These are phyloP conservation scores for Agelas oroides DNA, from an alignment of 37 sponge, comb jelly and placozoan species.

Conservation along the genomic window DNA sequence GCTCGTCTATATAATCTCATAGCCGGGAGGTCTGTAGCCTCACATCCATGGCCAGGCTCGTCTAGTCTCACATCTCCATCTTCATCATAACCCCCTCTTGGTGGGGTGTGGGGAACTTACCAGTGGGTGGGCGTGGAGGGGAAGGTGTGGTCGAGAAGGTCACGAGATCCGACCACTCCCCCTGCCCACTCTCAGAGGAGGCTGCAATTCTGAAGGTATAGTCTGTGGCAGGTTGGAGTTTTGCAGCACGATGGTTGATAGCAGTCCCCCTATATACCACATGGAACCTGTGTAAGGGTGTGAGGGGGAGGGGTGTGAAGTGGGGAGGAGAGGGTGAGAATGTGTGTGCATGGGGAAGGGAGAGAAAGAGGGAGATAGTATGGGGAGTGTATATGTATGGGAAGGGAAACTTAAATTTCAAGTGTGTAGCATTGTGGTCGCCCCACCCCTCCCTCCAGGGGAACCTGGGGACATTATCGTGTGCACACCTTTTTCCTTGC, in stretches of 20 bases:
- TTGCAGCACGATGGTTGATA: constrained; percentile 30
- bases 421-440: no score
- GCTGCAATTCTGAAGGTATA: constrained; percentile 69
- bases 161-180: constrained; percentile 58
- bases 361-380: background rate
- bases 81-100: no score
- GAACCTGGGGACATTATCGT: no score
- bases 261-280: constrained; percentile 53
- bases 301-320: background rate
- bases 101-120: no score
- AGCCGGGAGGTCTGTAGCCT: no score
- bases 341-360: constrained; percentile 2
- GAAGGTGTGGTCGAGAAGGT: constrained; percentile 58
- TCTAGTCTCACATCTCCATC: no score
- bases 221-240: constrained; percentile 45
- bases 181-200: constrained; percentile 60
- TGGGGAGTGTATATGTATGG: background rate
- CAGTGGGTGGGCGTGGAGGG: constrained; percentile 56
- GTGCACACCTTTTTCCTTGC: constrained; percentile 12
- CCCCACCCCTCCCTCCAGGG: no score
- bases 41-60: no score
- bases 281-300: constrained; percentile 38
- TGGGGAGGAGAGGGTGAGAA: background rate
- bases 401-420: background rate
- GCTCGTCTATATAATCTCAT: no score